Conservation (phyloP, 1,140 invertebrate genomes). For the Lepidotrigona ventralis region DNA sequence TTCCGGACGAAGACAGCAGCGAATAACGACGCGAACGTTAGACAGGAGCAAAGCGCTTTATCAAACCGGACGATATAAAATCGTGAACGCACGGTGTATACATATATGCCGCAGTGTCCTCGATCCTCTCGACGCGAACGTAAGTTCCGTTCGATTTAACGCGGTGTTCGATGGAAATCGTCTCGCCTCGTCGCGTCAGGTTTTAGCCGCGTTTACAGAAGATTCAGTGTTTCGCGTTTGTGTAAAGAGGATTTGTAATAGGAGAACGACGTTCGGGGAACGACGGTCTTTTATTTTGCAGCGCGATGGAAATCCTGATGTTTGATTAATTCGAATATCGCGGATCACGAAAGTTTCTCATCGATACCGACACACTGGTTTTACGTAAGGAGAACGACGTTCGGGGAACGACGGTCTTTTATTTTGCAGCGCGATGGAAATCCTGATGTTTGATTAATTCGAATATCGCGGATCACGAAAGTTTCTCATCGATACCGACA, state of each 20-base stretch:
- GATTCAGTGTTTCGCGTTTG: neutral
- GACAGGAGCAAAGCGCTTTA: slow-evolving; percentile 48
- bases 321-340: neutral
- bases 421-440: neutral
- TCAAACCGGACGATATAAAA: slow-evolving; percentile 57
- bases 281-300: neutral
- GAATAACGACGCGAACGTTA: slow-evolving; percentile 40
- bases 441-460: neutral
- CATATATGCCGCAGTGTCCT: neutral
- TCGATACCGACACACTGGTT: too few species aligned
- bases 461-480: neutral
- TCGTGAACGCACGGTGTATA: slow-evolving; percentile 15
- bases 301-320: neutral
- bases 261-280: neutral
- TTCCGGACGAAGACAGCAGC: neutral
- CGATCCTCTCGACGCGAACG: slow-evolving; percentile 36
- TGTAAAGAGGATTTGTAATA: slow-evolving; percentile 54
- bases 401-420: neutral
- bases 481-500: too few species aligned
- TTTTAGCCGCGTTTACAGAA: slow-evolving; percentile 53
- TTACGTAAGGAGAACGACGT: neutral
- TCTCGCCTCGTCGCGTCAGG: slow-evolving; percentile 47
- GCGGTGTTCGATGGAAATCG: slow-evolving; percentile 50
- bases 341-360: neutral
- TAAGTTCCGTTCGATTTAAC: slow-evolving; percentile 56